Evolutionary conservation across 2,888 invertebrate genomes (phyloP).

Genomic region (Melangyna quadrimaculata): DNA sequence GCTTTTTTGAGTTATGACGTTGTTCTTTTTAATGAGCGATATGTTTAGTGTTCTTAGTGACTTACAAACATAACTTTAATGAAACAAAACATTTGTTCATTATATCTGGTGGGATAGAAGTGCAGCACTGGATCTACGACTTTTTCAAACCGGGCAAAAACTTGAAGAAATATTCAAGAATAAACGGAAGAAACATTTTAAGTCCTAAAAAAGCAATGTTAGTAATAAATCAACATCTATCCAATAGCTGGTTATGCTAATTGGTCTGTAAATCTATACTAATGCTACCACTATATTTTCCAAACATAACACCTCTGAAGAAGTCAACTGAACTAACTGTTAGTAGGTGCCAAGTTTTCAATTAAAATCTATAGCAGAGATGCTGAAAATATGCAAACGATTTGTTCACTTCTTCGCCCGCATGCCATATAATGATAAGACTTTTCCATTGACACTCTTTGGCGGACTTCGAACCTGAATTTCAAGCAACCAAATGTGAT

Average conservation of each 20-base stretch:
- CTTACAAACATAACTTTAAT: no score
- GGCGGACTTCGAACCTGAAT: slow-evolving; percentile 36
- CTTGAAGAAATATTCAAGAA: no score
- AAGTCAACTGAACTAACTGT: background rate
- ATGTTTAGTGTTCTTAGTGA: no score
- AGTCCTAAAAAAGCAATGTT: background rate
- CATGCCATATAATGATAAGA: background rate
- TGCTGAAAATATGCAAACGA: slow-evolving; percentile 2
- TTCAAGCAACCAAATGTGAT: slow-evolving; percentile 23
- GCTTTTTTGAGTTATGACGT: no score
- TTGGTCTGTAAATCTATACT: background rate
- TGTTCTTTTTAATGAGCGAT: no score
- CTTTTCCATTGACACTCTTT: slow-evolving; percentile 13
- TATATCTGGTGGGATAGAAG: no score
- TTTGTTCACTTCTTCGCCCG: slow-evolving; percentile 4
- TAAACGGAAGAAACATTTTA: no score
- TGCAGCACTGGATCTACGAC: no score
- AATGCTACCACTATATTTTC: background rate
- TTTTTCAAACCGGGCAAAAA: no score
- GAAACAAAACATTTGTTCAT: no score
- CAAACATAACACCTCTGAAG: background rate
- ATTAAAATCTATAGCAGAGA: background rate
- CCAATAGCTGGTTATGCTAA: slow-evolving; percentile 2
- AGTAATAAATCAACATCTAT: background rate
- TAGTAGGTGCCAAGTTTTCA: background rate